Percentiles rank a stretch among this genome's conserved stretches.
Evolutionary conservation across 2,113 vertebrate genomes (phyloP).

Genomic region (Garra rufa): DNA sequence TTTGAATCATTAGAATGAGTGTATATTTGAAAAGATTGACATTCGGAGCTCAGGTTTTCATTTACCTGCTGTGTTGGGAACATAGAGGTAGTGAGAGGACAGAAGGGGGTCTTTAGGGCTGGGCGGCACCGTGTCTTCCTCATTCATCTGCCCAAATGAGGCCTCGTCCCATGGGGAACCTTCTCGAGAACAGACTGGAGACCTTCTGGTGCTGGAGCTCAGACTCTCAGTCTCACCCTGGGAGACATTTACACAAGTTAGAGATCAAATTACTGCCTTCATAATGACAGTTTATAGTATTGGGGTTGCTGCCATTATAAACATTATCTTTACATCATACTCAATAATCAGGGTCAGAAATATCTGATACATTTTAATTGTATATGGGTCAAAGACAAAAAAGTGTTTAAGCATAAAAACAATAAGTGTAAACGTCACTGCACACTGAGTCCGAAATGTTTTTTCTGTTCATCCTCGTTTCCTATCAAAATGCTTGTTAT

Average conservation of each 20-base stretch:
- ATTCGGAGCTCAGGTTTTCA: too few species aligned
- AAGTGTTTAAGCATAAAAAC: too few species aligned
- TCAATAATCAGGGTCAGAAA: too few species aligned
- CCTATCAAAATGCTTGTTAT: too few species aligned
- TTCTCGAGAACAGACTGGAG: not conserved
- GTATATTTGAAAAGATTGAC: not conserved
- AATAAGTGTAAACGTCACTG: too few species aligned
- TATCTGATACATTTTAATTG: too few species aligned
- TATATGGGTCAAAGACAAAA: too few species aligned
- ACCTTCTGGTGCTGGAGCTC: slow-evolving; percentile 22
- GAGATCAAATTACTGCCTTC: not conserved
- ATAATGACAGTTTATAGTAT: not conserved
- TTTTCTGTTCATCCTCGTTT: too few species aligned
- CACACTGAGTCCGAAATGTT: too few species aligned
- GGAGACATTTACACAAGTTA: not conserved
- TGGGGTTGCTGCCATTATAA: not conserved
- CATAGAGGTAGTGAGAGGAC: slow-evolving; percentile 82
- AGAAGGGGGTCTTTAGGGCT: slow-evolving; percentile 62
- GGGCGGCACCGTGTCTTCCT: slow-evolving; percentile 8
- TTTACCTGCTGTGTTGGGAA: slow-evolving; percentile 85
- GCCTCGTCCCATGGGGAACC: slow-evolving; percentile 30
- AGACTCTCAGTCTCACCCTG: slow-evolving; percentile 6
- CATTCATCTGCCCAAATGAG: not conserved
- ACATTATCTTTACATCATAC: too few species aligned
- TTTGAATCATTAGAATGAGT: not conserved